Conservation (phyloP, 2,113 vertebrate species). For the Petrocephalus zakoni region DNA sequence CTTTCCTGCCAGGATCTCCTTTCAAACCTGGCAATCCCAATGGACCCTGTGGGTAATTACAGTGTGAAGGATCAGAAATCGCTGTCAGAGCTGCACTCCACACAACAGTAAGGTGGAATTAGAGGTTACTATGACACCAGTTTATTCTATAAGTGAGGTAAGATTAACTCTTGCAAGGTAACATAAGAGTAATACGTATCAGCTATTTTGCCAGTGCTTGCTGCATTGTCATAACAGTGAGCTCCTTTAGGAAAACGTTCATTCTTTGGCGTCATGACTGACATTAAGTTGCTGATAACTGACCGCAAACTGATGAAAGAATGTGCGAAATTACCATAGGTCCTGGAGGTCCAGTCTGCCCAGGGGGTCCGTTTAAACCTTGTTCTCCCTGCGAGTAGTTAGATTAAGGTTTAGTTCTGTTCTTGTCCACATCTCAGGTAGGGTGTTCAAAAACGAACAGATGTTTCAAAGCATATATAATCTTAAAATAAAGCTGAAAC, state of each 20-base stretch:
- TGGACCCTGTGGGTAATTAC: conserved; percentile 65
- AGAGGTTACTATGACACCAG: background rate
- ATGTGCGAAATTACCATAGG: conserved; percentile 68
- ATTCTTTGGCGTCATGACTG: background rate
- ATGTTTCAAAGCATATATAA: background rate
- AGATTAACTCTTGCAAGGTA: background rate
- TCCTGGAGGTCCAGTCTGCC: conserved; percentile 78
- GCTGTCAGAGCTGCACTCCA: background rate
- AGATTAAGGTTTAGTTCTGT: background rate
- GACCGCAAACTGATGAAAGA: background rate
- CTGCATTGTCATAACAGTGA: background rate
- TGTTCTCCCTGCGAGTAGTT: conserved; percentile 74
- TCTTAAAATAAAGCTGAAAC: background rate
- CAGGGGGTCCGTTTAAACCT: conserved; percentile 75
- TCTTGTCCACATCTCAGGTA: background rate
- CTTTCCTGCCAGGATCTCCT: conserved; percentile 76
- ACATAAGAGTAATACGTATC: background rate
- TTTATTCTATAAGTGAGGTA: background rate
- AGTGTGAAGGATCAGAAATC: background rate
- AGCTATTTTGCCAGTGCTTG: background rate
- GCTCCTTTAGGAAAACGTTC: background rate
- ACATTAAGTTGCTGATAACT: background rate
- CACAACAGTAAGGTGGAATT: background rate
- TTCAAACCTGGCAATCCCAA: conserved; percentile 79
- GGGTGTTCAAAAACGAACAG: background rate